These are phyloP conservation scores for Synanthedon formicaeformis DNA, from an alignment of 2,888 invertebrate genomes.

Conservation along the genomic window DNA sequence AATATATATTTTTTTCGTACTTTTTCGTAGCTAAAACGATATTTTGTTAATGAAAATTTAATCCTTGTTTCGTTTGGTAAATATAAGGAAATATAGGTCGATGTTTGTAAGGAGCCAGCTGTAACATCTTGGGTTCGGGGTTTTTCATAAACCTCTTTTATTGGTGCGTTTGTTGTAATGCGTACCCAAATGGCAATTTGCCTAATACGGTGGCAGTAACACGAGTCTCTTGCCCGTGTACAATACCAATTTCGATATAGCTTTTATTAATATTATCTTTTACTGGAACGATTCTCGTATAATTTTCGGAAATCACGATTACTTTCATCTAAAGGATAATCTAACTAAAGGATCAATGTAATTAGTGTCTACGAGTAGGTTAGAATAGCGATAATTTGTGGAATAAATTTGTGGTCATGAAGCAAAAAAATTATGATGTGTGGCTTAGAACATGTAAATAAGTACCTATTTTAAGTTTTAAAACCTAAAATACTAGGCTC, in stretches of 20 bases:
- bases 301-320: neutral
- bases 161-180: conserved; percentile 28
- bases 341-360: conserved; percentile 2
- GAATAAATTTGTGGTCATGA: too few species aligned
- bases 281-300: neutral
- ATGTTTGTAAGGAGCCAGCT: conserved; percentile 13
- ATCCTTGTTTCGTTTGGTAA: too few species aligned
- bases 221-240: conserved; percentile 2
- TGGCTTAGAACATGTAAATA: too few species aligned
- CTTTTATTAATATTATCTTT: conserved; percentile 8
- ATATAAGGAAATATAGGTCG: neutral
- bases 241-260: conserved; percentile 9
- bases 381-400: too few species aligned
- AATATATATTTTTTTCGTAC: too few species aligned
- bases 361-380: conserved; percentile 8
- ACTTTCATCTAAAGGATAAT: neutral
- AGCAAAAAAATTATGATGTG: too few species aligned
- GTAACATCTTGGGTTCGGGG: conserved; percentile 8
- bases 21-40: too few species aligned
- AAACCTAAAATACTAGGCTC: too few species aligned
- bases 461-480: too few species aligned
- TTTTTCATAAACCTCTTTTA: conserved; percentile 34
- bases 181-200: conserved; percentile 18
- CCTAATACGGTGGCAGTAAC: conserved; percentile 15
- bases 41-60: too few species aligned